A percentile compares a stretch with the other conserved stretches of the same genome.
phyloP scores from a whole-genome alignment of 2,113 vertebrate genomes.

The rat (Rattus norvegicus) region GRCr8 NC_086031.1:45433001-45433500 shows the following conservation, averaged over 20 bases:
- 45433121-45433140: neutral
- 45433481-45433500: neutral
- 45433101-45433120: neutral
- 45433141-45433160: neutral
- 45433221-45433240: neutral
- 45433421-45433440: constrained; percentile 4
- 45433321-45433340: neutral
- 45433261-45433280: neutral
- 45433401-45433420: neutral
- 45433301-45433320: neutral
- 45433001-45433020: constrained; percentile 11
- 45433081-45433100: neutral
- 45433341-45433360: neutral
- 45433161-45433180: neutral
- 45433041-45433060: neutral
- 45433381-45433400: neutral
- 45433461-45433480: neutral
- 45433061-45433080: neutral
- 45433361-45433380: neutral
- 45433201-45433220: neutral
- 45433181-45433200: neutral
- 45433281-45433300: neutral
- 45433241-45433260: neutral
- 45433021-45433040: neutral
- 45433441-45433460: neutral